These are phyloP conservation scores for Drosophila parabipectinata DNA, from an alignment of 1,140 invertebrate genomes.

Conservation along the genomic window DNA sequence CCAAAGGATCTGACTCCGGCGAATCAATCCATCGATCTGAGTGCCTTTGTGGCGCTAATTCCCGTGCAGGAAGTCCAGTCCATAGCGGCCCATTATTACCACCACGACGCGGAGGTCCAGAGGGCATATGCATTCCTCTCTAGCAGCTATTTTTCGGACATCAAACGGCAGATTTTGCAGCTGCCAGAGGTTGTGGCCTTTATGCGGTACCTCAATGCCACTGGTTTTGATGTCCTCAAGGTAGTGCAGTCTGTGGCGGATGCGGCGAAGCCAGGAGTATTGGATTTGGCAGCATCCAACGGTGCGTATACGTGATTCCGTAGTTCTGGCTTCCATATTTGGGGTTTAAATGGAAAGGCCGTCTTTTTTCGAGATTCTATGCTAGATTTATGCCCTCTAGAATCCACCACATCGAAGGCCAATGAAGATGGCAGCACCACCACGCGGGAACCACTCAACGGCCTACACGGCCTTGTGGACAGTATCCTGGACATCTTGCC, in stretches of 20 bases:
- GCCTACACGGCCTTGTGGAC: constrained; percentile 73
- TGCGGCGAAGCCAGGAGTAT: constrained; percentile 1
- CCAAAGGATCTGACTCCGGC: constrained; percentile 4
- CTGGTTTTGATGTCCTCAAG: constrained; percentile 67
- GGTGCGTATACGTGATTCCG: constrained; percentile 52
- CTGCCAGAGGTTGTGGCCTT: constrained; percentile 68
- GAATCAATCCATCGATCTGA: constrained; percentile 60
- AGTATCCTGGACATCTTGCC: constrained; percentile 70
- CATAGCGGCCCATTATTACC: constrained; percentile 67
- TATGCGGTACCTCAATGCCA: constrained; percentile 62
- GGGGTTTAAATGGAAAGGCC: no score
- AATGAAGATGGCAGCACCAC: constrained; percentile 25
- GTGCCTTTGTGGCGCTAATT: constrained; percentile 67
- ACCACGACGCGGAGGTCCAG: constrained; percentile 72
- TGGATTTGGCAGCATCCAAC: constrained; percentile 16
- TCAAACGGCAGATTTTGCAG: constrained; percentile 54
- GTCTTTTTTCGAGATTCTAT: no score
- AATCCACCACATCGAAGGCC: neutral
- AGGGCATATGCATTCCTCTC: constrained; percentile 61
- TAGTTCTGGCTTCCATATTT: no score
- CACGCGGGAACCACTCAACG: constrained; percentile 47
- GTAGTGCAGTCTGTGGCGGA: constrained; percentile 31
- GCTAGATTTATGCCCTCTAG: neutral
- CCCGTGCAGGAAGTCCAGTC: constrained; percentile 57
- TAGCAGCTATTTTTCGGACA: constrained; percentile 49